Evolutionary conservation across 2,797 vertebrate genomes (phyloP).

Genomic region (Pelochelys cantorii): DNA sequence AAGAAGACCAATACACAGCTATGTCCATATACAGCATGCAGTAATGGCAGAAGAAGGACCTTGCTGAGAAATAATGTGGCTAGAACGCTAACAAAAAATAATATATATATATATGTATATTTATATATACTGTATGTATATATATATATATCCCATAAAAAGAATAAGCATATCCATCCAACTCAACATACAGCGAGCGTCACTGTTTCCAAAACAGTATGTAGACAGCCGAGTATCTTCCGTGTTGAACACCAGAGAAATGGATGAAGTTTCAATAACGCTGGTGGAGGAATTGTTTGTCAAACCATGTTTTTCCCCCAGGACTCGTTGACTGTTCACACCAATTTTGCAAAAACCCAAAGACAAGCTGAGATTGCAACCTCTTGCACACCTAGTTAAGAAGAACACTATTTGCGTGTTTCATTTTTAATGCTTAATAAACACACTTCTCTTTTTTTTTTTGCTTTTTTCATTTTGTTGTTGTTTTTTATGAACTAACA

Average conservation of each 20-base stretch:
- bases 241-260: slow-evolving; percentile 45
- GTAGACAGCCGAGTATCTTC: slow-evolving; percentile 41
- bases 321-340: slow-evolving; percentile 35
- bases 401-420: slow-evolving; percentile 35
- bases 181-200: slow-evolving; percentile 54
- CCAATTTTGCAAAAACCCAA: slow-evolving; percentile 18
- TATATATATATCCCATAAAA: slow-evolving; percentile 75
- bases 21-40: slow-evolving; percentile 85
- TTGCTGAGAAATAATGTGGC: slow-evolving; percentile 78
- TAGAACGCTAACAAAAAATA: slow-evolving; percentile 76
- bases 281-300: slow-evolving; percentile 71
- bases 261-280: slow-evolving; percentile 41
- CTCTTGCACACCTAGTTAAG: slow-evolving; percentile 66
- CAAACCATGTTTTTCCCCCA: slow-evolving; percentile 5
- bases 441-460: slow-evolving; percentile 13
- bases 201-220: slow-evolving; percentile 46
- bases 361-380: slow-evolving; percentile 28
- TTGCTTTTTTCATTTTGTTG: slow-evolving; percentile 52
- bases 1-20: slow-evolving; percentile 80
- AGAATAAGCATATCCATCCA: slow-evolving; percentile 76
- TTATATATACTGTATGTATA: slow-evolving; percentile 67
- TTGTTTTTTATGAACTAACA: slow-evolving; percentile 78
- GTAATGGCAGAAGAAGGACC: slow-evolving; percentile 80
- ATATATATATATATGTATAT: slow-evolving; percentile 55
- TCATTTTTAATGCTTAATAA: slow-evolving; percentile 38